Evolutionary conservation across 2,888 invertebrate genomes (phyloP), one percentile per base, ranked within the genome.

Genomic region (Sarcophaga rosellei): DNA sequence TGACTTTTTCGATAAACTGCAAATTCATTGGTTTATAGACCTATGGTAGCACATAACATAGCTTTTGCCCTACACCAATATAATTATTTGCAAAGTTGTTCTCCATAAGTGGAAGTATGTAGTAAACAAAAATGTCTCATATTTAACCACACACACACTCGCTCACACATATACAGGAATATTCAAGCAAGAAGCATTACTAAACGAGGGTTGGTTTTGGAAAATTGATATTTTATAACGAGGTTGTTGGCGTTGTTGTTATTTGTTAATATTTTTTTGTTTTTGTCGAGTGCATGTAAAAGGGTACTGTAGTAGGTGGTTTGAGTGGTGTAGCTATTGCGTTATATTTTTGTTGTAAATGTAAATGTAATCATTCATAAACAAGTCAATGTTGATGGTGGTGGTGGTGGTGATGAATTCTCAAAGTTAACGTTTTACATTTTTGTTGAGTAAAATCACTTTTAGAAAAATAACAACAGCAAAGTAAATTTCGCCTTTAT

Each of bases 161-260:
- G 68, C 53, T 78, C 35, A 57, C n/a, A 68, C 70, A 35, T 72
- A 45, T 17, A 12, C 17, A 35, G 35, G 35, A 35, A 35, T 35
- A 45, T 35, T 35, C 47, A 62, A 15, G 17, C 47, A 25, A 70
- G 35, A 4, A 53, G 53, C 47, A 76, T 76, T 74, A 74, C 47
- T 81, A 47, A 80, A 72, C 73, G 78, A 69, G 86, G 80, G 86
- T 81, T 81, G 86, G 44, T 86, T 53, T 81, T 77, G 70, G 69
- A 74, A 86, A 81, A 84, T 77, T 84, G 78, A 84, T 86, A 86
- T 78, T 74, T 75, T 83, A 68, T 81, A 68, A 77, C 61, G 86
- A 83, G 83, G 80, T 83, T 77, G 77, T 80, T 77, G 76, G 66
- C 25, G 66, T 68, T 47, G 66, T 72, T 35, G 57, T 79, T 70